Base-by-base conservation (phyloP, 2,888 invertebrate genomes). In the Cheilosia impressa region DNA sequence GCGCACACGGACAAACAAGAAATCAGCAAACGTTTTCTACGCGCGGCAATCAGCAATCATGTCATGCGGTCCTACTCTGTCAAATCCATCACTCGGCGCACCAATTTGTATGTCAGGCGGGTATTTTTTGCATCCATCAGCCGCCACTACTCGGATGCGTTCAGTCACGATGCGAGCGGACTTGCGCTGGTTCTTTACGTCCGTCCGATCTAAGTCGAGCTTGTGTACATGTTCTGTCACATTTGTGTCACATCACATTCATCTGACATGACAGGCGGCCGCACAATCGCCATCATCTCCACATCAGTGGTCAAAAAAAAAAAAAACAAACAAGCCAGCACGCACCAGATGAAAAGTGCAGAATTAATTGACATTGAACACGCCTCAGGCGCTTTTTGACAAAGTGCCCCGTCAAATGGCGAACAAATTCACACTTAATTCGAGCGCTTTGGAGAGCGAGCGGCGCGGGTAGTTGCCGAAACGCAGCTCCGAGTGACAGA, bases 381-480 rank as follows among this genome's bases (percentile, higher is more conserved):
- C 72, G 72, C 82, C 78, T 83, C 78, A 68, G 72, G 78, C 66
- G 72, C 69, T 71, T 72, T 83, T 83, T 78, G 82, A 83, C 72
- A 83, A 83, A 83, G 77, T 83, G 72, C 78, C 62, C 58, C 72
- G 82, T 83, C 82, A 83, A 83, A 78, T 83, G 78, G 72, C 72
- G 60, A 62, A 83, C 82, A 83, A 83, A 83, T 83, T 83, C 72
- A 72, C 82, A 83, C 82, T 78, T 83, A 78, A 83, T 83, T 72
- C 72, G 78, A 71, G 47, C 82, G 66, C 66, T 13, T 38, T 13
- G 38, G 38, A 38, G 13, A 38, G 13, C 38, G 38, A 13, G 10
- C 38, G 38, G 47, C 78, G 66, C 65, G 43, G 69, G 0, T 53
- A 66, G 78, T 72, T 68, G 22, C 60, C 66, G 45, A 68, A 82